These are phyloP conservation scores for Anser cygnoides DNA, from an alignment of 2,113 vertebrate species.

Conservation along the genomic window DNA sequence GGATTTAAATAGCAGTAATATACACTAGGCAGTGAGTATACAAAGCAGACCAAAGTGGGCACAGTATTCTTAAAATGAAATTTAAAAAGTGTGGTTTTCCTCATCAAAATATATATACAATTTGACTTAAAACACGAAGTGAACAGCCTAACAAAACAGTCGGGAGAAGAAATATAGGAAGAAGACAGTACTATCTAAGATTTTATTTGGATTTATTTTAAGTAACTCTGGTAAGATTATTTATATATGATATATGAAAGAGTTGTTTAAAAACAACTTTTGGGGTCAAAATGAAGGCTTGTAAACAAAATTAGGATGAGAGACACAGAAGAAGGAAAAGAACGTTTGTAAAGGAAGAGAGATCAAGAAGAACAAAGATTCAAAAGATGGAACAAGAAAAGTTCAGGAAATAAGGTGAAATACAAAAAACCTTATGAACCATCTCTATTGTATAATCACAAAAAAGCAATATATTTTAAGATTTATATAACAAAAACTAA, in stretches of 20 bases:
- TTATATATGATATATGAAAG: neutral
- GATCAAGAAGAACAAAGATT: neutral
- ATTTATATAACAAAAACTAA: neutral
- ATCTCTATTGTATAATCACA: neutral
- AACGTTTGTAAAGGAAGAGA: neutral
- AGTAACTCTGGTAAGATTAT: neutral
- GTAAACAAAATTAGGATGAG: neutral
- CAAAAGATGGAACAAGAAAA: neutral
- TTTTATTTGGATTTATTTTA: neutral
- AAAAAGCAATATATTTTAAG: neutral
- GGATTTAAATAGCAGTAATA: neutral
- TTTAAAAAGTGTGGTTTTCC: neutral
- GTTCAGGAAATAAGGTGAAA: neutral
- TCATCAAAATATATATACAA: neutral
- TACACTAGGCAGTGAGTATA: neutral
- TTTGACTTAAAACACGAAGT: neutral
- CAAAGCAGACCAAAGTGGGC: neutral
- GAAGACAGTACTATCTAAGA: neutral
- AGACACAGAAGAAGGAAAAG: neutral
- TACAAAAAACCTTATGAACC: neutral
- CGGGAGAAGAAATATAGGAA: neutral
- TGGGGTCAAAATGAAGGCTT: accelerated
- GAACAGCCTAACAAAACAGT: neutral
- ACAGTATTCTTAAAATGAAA: neutral
- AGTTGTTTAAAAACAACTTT: neutral